These are phyloP conservation scores for Ophiodon elongatus DNA, from an alignment of 2,113 vertebrate genomes.

Conservation along the genomic window DNA sequence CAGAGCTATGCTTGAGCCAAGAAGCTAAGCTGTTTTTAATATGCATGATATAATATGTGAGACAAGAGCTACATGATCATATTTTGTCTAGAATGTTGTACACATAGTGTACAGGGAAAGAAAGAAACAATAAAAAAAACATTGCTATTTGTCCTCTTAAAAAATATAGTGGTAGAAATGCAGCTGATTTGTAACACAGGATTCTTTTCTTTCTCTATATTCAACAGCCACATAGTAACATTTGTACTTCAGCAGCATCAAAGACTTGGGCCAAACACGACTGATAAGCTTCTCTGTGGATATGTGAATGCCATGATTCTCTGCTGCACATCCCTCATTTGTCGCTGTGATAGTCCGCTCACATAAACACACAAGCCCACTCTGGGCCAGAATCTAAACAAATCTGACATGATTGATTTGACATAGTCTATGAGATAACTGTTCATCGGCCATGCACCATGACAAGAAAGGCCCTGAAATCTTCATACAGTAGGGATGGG, in stretches of 20 bases:
- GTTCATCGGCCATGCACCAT: constrained; percentile 77
- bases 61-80: constrained; percentile 32
- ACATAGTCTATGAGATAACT: constrained; percentile 80
- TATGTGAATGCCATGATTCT: constrained; percentile 71
- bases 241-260: constrained; percentile 71
- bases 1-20: constrained; percentile 54
- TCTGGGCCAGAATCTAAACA: constrained; percentile 80
- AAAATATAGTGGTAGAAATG: constrained; percentile 6
- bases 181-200: constrained; percentile 38
- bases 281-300: constrained; percentile 77
- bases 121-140: neutral
- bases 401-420: constrained; percentile 83
- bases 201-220: constrained; percentile 24
- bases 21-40: constrained; percentile 47
- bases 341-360: constrained; percentile 74
- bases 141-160: neutral
- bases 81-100: constrained; percentile 48
- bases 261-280: constrained; percentile 67
- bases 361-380: constrained; percentile 76
- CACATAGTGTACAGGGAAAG: constrained; percentile 1
- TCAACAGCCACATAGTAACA: constrained; percentile 54
- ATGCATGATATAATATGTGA: constrained; percentile 47
- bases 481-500: constrained; percentile 48
- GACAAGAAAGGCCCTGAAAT: constrained; percentile 76
- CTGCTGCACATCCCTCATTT: constrained; percentile 72